phyloP scores from a whole-genome alignment of 1,140 invertebrate genomes.

The Latrodectus geometricus region DNA sequence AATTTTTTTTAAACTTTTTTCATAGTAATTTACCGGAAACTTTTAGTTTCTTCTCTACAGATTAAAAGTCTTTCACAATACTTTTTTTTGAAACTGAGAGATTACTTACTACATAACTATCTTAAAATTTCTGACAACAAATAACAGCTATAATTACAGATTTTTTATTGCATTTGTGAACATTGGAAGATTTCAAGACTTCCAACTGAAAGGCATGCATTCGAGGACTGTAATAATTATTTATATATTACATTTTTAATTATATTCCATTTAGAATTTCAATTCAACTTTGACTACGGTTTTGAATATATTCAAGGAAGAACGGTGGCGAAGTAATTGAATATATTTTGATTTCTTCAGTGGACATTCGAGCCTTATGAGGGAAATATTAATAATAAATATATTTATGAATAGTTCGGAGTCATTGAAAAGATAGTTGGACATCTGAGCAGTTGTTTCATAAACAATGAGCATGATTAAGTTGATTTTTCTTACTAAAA shows the following conservation, averaged over 20 bases:
- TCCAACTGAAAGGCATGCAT: background rate
- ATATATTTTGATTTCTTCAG: background rate
- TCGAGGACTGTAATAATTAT: background rate
- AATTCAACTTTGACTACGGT: slow-evolving; percentile 1
- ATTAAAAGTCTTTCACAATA: no score
- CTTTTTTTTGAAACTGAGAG: background rate
- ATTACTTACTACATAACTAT: background rate
- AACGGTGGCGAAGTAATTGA: background rate
- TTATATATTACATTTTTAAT: background rate
- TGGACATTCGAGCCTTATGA: background rate
- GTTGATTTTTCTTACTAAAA: background rate
- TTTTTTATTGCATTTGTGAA: background rate
- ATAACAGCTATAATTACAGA: slow-evolving; percentile 20
- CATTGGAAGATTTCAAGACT: background rate
- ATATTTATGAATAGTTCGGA: background rate
- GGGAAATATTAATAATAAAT: background rate
- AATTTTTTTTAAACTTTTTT: no score
- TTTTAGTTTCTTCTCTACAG: no score
- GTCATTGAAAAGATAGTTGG: background rate
- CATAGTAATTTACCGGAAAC: no score
- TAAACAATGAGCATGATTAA: background rate
- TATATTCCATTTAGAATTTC: background rate
- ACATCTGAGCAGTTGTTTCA: background rate
- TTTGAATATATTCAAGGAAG: background rate
- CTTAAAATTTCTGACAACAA: slow-evolving; percentile 6